Conservation (phyloP, 2,797 vertebrate species). For the Coluber constrictor region DNA sequence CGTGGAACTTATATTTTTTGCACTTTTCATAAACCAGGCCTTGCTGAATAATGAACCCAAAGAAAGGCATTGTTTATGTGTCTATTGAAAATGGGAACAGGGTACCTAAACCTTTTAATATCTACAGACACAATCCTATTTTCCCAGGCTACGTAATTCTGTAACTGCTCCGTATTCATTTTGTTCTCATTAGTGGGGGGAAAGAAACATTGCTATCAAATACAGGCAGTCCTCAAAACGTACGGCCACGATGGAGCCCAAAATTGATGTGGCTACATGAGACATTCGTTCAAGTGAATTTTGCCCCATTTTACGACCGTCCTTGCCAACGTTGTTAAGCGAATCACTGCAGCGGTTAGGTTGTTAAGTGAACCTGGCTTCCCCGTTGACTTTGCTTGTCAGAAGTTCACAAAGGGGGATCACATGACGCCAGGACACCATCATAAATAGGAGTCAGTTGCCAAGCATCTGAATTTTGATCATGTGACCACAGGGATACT, state of each 20-base stretch:
- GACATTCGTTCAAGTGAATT: not conserved
- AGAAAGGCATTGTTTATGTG: not conserved
- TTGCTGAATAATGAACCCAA: constrained; percentile 43
- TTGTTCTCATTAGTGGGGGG: not conserved
- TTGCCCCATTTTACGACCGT: not conserved
- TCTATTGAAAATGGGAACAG: not conserved
- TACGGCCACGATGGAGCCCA: not conserved
- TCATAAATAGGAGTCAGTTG: not conserved
- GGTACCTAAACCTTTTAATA: not conserved
- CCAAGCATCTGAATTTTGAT: not conserved
- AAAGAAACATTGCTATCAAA: not conserved
- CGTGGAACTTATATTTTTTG: not conserved
- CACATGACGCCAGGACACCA: fast-evolving
- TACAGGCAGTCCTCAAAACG: not conserved
- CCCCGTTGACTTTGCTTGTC: not conserved
- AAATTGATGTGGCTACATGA: not conserved
- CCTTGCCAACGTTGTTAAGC: not conserved
- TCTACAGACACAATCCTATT: not conserved
- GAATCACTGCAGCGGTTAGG: not conserved
- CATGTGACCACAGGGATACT: too few relatives aligned
- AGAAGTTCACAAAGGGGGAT: not conserved
- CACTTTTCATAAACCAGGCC: constrained; percentile 29
- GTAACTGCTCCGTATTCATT: not conserved
- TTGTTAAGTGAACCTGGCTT: not conserved
- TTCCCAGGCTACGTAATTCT: not conserved